phyloP scores from a whole-genome alignment of 2,888 invertebrate species.

The Rhagonycha lutea region DNA sequence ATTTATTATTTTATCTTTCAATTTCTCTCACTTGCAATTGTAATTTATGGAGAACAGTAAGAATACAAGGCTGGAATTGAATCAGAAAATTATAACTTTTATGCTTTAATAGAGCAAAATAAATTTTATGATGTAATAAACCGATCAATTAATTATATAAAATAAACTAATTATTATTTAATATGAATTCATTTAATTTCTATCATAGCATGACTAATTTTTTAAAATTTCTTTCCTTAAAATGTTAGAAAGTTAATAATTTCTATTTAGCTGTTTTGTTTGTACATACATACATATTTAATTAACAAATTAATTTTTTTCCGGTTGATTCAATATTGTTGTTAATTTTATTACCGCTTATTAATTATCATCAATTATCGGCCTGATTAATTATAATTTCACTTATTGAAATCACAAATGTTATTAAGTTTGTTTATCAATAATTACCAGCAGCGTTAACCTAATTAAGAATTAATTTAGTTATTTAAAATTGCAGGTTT shows the following conservation, averaged over 20 bases:
- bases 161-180: neutral
- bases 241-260: slow-evolving; percentile 12
- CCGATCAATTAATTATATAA: neutral
- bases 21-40: neutral
- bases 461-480: neutral
- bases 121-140: neutral
- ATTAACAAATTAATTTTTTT: slow-evolving; percentile 1
- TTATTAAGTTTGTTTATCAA: neutral
- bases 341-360: neutral
- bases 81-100: neutral
- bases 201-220: neutral
- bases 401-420: neutral
- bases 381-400: neutral
- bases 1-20: neutral
- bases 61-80: neutral
- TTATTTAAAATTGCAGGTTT: neutral
- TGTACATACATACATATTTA: neutral
- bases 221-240: slow-evolving; percentile 6
- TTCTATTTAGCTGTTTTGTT: neutral
- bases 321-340: neutral
- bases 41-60: neutral
- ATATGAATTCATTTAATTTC: neutral
- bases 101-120: neutral
- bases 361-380: neutral
- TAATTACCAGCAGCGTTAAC: neutral